phyloP scores from a whole-genome alignment of 2,888 invertebrate species.

The Taphrorychus bicolor region DNA sequence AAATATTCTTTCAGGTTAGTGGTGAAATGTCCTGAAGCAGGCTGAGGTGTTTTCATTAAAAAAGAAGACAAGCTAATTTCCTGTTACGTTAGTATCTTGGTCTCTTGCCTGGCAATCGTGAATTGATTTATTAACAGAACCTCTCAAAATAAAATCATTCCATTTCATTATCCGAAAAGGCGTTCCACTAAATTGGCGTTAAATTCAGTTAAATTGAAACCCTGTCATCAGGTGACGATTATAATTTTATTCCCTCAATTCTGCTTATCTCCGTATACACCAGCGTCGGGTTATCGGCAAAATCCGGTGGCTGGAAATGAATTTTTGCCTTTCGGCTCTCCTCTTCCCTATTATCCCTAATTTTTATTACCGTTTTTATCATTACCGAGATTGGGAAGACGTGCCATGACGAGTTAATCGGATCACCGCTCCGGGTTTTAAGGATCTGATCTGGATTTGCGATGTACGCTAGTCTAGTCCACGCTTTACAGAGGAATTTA shows the following conservation, averaged over 20 bases:
- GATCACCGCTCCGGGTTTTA: slow-evolving; percentile 60
- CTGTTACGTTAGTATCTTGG: background rate
- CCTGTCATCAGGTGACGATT: slow-evolving; percentile 60
- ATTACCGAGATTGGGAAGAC: slow-evolving; percentile 61
- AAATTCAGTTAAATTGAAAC: slow-evolving; percentile 59
- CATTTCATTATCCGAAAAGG: slow-evolving; percentile 11
- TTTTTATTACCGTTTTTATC: slow-evolving; percentile 62
- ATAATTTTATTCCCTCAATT: slow-evolving; percentile 68
- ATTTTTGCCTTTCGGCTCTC: slow-evolving; percentile 46
- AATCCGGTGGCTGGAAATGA: slow-evolving; percentile 46
- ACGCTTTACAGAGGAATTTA: slow-evolving; percentile 10
- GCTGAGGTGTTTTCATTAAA: no score
- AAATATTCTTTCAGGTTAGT: no score
- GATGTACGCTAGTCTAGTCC: slow-evolving; percentile 41
- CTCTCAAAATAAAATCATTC: slow-evolving; percentile 1
- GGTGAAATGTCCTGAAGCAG: no score
- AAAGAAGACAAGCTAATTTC: background rate
- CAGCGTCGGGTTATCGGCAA: slow-evolving; percentile 46
- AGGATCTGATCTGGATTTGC: slow-evolving; percentile 61
- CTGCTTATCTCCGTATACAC: slow-evolving; percentile 50
- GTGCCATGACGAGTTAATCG: slow-evolving; percentile 59
- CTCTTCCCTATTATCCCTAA: slow-evolving; percentile 59
- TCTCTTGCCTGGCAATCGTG: background rate
- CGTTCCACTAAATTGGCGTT: slow-evolving; percentile 19
- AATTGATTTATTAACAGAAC: background rate